These are phyloP conservation scores for Aethina tumida DNA, from an alignment of 1,140 invertebrate genomes.

Conservation along the genomic window DNA sequence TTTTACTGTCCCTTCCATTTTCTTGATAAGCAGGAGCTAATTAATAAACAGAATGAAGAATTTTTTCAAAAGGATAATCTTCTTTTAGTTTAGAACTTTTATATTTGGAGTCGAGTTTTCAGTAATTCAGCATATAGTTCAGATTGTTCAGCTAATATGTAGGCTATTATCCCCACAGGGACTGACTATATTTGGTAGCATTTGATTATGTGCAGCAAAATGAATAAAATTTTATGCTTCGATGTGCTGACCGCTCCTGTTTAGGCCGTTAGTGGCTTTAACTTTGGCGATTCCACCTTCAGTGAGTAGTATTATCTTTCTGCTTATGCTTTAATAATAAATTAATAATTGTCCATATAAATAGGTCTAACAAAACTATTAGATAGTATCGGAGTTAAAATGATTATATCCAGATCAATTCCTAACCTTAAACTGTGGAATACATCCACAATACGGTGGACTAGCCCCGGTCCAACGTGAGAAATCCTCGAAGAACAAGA, in stretches of 20 bases:
- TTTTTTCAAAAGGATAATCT: no score
- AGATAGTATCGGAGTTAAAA: no score
- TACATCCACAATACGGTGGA: not conserved
- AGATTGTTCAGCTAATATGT: no score
- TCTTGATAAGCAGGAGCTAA: no score
- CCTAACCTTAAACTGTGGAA: slow-evolving; percentile 2
- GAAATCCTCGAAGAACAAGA: slow-evolving; percentile 24
- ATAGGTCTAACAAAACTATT: not conserved
- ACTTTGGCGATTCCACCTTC: slow-evolving; percentile 21
- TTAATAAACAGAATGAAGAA: no score
- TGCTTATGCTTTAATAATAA: not conserved
- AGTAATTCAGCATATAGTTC: no score
- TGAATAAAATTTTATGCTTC: slow-evolving; percentile 13
- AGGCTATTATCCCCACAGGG: no score
- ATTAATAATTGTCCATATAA: not conserved
- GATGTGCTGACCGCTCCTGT: slow-evolving; percentile 9
- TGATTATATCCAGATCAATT: slow-evolving; percentile 7
- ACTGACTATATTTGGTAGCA: no score
- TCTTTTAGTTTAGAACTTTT: no score
- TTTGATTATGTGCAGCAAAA: no score
- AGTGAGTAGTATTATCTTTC: slow-evolving; percentile 21
- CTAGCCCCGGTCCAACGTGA: slow-evolving; percentile 2
- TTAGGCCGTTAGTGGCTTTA: slow-evolving; percentile 14
- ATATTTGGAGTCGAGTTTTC: no score
- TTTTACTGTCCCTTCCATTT: slow-evolving; percentile 7